Base-by-base conservation (phyloP, 2,888 invertebrate species). In the Tetheella fluctuosa region DNA sequence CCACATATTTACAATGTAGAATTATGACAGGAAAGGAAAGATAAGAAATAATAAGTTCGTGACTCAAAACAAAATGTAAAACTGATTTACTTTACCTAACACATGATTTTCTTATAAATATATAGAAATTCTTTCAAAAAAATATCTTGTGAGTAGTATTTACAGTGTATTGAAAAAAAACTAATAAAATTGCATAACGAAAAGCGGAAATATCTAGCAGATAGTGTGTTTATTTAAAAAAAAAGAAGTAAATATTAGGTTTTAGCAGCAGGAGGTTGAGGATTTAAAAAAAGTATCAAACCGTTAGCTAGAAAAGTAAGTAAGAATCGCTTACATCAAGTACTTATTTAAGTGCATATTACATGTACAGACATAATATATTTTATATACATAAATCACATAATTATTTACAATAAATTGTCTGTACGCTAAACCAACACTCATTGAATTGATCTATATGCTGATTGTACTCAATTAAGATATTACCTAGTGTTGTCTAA, bases 341-440 rank as follows among this genome's bases (percentile, higher is more conserved):
- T 79, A 78, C 65, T 68, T 77, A 74, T 59, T 70, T 71, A 80
- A 74, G 68, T 80, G 75, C 71, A 73, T 69, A 65, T 71, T 71
- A 68, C 54, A 61, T 59, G 25, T 58, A 53, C 52, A 63, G 68
- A 68, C 65, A 69, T 59, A 63, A 64, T 61, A 59, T 60, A 62
- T 71, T 69, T 65, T 79, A 79, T 80, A 59, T 80, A 79, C 80
- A 80, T 59, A 67, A 34, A 34, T 55, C 55, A 55, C 55, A 55
- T 30, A 8, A 30, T 28, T 77, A 80, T 79, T 73, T 76, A 77
- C 77, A 77, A 58, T 54, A 67, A 65, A 61, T 55, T 62, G 57
- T 66, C 34, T 15, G 54, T 54, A 54, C 28, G 25, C 15, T 28
- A 54, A 54, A 30, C n/a, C 30, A 17, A 54, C 54, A 54, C 54